Conservation (phyloP, 2,113 vertebrate genomes). For the Microcebus jonahi region DNA sequence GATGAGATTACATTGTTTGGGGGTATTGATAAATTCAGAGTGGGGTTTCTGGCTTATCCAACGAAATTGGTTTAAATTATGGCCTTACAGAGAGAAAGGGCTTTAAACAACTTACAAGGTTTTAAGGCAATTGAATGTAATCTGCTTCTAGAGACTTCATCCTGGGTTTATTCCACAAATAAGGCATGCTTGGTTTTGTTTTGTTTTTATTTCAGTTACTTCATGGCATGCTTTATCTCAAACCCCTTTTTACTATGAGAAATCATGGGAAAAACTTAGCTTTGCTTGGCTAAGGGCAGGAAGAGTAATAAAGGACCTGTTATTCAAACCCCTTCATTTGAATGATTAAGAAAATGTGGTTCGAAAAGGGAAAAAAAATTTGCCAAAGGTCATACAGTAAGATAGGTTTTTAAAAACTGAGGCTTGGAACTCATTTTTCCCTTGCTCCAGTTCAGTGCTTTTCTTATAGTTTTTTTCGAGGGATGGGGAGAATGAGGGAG, state of each 20-base stretch:
- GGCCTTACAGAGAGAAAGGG: not conserved
- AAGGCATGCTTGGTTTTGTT: not conserved
- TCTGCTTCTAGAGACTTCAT: constrained; percentile 2
- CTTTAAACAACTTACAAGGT: not conserved
- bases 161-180: not conserved
- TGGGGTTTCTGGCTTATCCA: constrained; percentile 47
- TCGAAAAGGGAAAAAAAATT: not conserved
- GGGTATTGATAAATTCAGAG: constrained; percentile 60
- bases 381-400: not conserved
- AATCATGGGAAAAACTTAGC: not conserved
- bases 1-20: constrained; percentile 63
- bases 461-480: not conserved
- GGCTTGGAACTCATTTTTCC: not conserved
- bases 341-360: constrained; percentile 10
- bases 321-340: not conserved
- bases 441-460: not conserved
- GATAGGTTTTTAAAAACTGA: not conserved
- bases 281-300: constrained; percentile 8
- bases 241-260: not conserved
- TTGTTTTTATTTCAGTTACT: constrained; percentile 15
- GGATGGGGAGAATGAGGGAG: not conserved
- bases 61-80: constrained; percentile 61
- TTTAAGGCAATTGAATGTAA: constrained; percentile 28
- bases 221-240: not conserved
- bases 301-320: not conserved